Base-by-base conservation (phyloP, 2,797 vertebrate species). In the Mus minutoides region DNA sequence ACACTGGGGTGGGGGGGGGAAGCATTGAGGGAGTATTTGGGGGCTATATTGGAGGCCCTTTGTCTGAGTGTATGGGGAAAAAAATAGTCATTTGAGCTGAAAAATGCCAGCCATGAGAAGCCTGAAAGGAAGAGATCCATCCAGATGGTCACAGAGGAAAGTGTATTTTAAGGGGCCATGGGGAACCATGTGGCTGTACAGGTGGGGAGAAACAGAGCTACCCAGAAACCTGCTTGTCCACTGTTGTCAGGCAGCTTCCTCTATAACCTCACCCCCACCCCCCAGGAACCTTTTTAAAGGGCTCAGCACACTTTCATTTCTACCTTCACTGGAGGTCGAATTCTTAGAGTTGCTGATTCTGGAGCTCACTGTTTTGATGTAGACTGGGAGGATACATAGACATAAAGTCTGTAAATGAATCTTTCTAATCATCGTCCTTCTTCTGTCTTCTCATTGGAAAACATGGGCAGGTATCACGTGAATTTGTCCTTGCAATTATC, bases 401-500 rank as follows among this genome's bases (percentile, higher is more conserved):
- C 6, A 75, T 31, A 91, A 22, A 67, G 14, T n/a, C 60, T 89
- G n/a, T 1, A 2, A 24, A 54, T 40, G 22, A 46, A 46, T 84
- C 79, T 34, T 95, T 43, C 87, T 67, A 75, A 89, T 2, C 4
- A 19, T 84, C 19, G 85, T 62, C 37, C 0, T 31, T 49, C n/a
- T 64, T 87, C 58, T 64, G 16, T 6, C 40, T 93, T 84, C 76
- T 96, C 54, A 77, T 58, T 49, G 90, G 78, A 7, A 92, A 83
- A 29, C 34, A 69, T 54, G n/a, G 17, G 69, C 46, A 80, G 34
- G 64, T 54, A 86, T n/a, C 78, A 80, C 24, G 83, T 43, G 54
- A 93, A 80, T 88, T 1, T 75, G 56, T 90, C 71, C 94, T 90
- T 94, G 71, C 40, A 26, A 80, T 76, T 71, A 94, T 75, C 37